Evolutionary conservation across 2,113 vertebrate genomes (phyloP).

Genomic region (Symphodus melops): DNA sequence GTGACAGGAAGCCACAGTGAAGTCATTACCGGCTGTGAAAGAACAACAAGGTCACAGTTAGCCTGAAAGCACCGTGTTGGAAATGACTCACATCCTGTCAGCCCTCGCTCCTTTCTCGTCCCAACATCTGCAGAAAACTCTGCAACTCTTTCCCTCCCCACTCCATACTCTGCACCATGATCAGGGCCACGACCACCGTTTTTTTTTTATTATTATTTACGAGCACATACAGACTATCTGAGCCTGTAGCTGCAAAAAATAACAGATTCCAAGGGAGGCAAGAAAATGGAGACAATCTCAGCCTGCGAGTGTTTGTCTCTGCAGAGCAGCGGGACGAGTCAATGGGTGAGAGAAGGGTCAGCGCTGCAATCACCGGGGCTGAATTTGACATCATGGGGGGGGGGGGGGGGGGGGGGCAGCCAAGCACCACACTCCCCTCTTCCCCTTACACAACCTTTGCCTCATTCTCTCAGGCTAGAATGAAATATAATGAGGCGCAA

Average conservation of each 20-base stretch:
- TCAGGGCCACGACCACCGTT: conserved; percentile 2
- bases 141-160: background rate
- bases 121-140: conserved; percentile 18
- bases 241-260: conserved; percentile 38
- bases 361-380: conserved; percentile 42
- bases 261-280: conserved; percentile 45
- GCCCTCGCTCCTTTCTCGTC: conserved; percentile 48
- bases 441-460: conserved; percentile 20
- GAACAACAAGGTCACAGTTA: conserved; percentile 77
- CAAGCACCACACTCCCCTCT: conserved; percentile 12
- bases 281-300: conserved; percentile 47
- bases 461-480: conserved; percentile 11
- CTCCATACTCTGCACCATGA: conserved; percentile 18
- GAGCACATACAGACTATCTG: conserved; percentile 16
- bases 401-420: no score
- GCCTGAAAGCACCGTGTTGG: conserved; percentile 44
- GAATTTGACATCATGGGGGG: conserved; percentile 31
- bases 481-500: conserved; percentile 26
- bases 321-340: conserved; percentile 18
- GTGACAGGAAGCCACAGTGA: conserved; percentile 72
- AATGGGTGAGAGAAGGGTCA: conserved; percentile 49
- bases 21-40: conserved; percentile 65
- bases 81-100: conserved; percentile 75
- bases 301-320: conserved; percentile 41
- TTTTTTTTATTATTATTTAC: conserved; percentile 5